Evolutionary conservation across 2,113 vertebrate species (phyloP), one percentile per base, ranked within the genome.

Genomic region (Actenoides hombroni): DNA sequence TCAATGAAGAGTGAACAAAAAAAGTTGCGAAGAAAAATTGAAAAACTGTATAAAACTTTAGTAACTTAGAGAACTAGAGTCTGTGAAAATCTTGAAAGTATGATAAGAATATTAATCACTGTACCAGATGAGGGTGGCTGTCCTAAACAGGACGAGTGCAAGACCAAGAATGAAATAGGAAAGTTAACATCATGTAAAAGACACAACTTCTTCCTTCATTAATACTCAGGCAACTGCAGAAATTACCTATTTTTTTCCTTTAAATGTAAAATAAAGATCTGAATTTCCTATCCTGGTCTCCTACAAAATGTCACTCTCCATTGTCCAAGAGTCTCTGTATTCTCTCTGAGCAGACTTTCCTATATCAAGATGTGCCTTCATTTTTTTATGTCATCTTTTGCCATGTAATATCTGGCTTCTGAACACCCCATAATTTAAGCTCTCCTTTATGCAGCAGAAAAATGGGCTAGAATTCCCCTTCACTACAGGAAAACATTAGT

Each of bases 401-500:
- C 14, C 13, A 24, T 10, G 10, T 10, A 67, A 7, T 23, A 65
- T 42, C 42, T 35, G 3, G 9, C 37, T 86, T 80, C 49, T 37
- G 29, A 77, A 33, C 28, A 76, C 6, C 1, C 8, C 11, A 19
- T 31, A 51, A 86, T 28, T 84, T 53, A 33, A 39, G 23, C 9
- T 71, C 78, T 24, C 19, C 14, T 71, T 75, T 54, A 37, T 37
- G 39, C 20, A 37, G 21, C 23, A 18, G 6, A 54, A 21, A 18
- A 54, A 28, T 25, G 28, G n/a, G 5, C 24, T 89, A 28, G 28
- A 68, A 51, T 70, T 82, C 5, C 44, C 54, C 7, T 39, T 70
- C 8, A 6, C 10, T 33, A 8, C 25, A 75, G 56, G 21, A 90
- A 90, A 35, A 1, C 1, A 13, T 48, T 0, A 0, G 4, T 54